phyloP scores from a whole-genome alignment of 2,113 vertebrate species.

The Larimichthys crocea region DNA sequence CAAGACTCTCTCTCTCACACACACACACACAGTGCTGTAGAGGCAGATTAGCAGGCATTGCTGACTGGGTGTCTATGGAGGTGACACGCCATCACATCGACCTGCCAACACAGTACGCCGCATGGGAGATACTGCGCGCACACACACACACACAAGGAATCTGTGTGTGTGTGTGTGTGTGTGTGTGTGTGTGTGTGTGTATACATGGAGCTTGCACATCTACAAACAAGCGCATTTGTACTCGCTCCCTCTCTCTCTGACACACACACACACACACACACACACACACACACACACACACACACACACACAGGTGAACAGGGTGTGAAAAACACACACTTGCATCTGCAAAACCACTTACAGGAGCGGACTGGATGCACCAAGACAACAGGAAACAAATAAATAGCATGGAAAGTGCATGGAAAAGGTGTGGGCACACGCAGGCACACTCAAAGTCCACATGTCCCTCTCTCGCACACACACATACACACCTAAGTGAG shows the following conservation, averaged over 20 bases:
- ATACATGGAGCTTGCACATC: neutral
- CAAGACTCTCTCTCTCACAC: slow-evolving; percentile 21
- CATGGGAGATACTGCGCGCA: slow-evolving; percentile 14
- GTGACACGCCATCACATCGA: slow-evolving; percentile 69
- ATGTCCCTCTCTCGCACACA: slow-evolving; percentile 18
- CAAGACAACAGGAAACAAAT: slow-evolving; percentile 48
- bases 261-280: neutral
- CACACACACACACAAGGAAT: slow-evolving; percentile 13
- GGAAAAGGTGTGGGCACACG: slow-evolving; percentile 48
- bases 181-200: neutral
- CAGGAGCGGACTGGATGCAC: slow-evolving; percentile 26
- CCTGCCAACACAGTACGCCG: slow-evolving; percentile 48
- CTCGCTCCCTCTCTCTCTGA: neutral
- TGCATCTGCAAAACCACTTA: slow-evolving; percentile 37
- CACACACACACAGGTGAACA: slow-evolving; percentile 30
- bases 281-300: slow-evolving; percentile 28
- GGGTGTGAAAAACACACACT: slow-evolving; percentile 52
- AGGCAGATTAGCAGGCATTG: slow-evolving; percentile 61
- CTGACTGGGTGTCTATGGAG: slow-evolving; percentile 58
- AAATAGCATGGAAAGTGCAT: slow-evolving; percentile 64
- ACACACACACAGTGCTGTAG: slow-evolving; percentile 60
- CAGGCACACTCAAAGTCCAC: slow-evolving; percentile 2
- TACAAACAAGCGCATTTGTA: slow-evolving; percentile 41
- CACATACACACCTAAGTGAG: slow-evolving; percentile 66
- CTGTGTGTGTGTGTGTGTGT: neutral